Percentiles rank a stretch among this genome's conserved stretches.
These are phyloP conservation scores for Sarcophaga variegata DNA, from an alignment of 2,888 invertebrate genomes.

Conservation along the genomic window DNA sequence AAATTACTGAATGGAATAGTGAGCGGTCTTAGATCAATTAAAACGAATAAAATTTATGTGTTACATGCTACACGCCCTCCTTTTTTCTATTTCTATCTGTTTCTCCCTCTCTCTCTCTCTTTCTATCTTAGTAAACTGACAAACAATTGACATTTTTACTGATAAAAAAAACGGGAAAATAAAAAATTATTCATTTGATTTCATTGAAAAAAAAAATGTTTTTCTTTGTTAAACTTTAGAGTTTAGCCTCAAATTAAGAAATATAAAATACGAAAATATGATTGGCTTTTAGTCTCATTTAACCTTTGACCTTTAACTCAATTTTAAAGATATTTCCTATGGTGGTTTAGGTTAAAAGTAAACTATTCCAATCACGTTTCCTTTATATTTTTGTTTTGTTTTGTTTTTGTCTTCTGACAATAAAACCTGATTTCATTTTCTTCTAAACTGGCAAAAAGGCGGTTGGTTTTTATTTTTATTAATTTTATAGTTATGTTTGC, in stretches of 20 bases:
- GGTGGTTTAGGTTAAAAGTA: constrained; percentile 44
- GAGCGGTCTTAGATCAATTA: constrained; percentile 18
- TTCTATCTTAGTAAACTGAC: constrained; percentile 17
- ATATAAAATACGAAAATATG: constrained; percentile 38
- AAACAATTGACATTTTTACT: constrained; percentile 28
- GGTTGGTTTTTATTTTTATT: constrained; percentile 35
- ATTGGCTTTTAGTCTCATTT: constrained; percentile 43
- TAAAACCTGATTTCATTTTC: constrained; percentile 40
- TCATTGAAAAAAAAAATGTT: background rate
- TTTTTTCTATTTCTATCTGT: background rate
- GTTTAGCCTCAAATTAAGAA: constrained; percentile 18
- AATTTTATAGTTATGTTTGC: background rate
- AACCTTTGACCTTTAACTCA: constrained; percentile 54
- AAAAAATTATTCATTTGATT: background rate
- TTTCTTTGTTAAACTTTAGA: background rate
- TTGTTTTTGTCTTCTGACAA: constrained; percentile 13
- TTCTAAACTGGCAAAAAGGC: background rate
- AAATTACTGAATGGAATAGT: background rate
- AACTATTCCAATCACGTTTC: constrained; percentile 67
- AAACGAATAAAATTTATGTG: background rate
- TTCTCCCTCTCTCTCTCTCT: background rate
- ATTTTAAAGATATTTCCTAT: constrained; percentile 22
- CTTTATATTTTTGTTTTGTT: background rate
- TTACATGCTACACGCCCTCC: constrained; percentile 30
- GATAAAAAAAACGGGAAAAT: background rate